Conservation (phyloP, 2,797 vertebrate species). For the Hirundo rustica region DNA sequence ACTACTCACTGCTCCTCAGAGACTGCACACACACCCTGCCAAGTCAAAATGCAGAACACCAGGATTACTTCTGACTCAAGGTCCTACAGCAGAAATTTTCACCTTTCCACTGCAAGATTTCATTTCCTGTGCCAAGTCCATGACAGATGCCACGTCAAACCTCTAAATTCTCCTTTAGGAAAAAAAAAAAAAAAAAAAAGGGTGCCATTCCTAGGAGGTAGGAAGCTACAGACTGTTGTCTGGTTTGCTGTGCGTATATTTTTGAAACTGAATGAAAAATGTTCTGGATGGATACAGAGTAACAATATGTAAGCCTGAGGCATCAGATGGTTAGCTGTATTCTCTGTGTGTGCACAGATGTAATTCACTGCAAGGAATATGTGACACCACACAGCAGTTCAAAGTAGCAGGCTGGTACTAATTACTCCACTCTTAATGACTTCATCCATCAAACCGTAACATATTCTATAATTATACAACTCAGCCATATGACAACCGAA, state of each 20-base stretch:
- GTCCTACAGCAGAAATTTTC: background rate
- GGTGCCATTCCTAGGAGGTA: background rate
- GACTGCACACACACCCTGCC: background rate
- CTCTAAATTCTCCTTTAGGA: background rate
- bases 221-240: slow-evolving; percentile 23
- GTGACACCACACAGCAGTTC: slow-evolving; percentile 60
- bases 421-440: slow-evolving; percentile 66
- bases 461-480: slow-evolving; percentile 65
- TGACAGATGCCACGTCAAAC: background rate
- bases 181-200: background rate
- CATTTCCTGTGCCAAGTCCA: background rate
- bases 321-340: slow-evolving; percentile 52
- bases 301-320: slow-evolving; percentile 42
- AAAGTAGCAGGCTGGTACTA: slow-evolving; percentile 64
- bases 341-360: slow-evolving; percentile 26
- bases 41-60: background rate
- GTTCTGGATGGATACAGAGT: background rate
- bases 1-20: background rate
- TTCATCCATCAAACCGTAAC: slow-evolving; percentile 63
- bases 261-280: slow-evolving; percentile 47
- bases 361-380: slow-evolving; percentile 63
- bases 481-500: slow-evolving; percentile 66
- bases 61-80: background rate
- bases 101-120: background rate
- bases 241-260: slow-evolving; percentile 26